Base-by-base conservation (phyloP, 1,140 invertebrate species). In the Adelges cooleyi region DNA sequence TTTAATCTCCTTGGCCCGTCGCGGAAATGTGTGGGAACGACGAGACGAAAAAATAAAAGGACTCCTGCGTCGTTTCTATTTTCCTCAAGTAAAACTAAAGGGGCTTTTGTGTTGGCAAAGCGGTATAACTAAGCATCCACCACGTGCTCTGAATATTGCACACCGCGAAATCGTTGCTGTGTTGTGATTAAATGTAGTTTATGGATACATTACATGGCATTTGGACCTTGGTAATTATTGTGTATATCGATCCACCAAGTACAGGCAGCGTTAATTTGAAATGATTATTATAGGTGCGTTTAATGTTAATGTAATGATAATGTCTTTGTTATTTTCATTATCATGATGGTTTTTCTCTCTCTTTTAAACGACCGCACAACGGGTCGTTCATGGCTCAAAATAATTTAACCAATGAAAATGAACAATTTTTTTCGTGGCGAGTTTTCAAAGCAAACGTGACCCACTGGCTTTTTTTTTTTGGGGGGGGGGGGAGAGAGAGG, bases 91-190 rank as follows among this genome's bases (percentile, higher is more conserved):
- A 48, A 40, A 48, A 62, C 40, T 62, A 40, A 11, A 33, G 29
- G 29, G 29, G 29, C 29, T 33, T 6, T 5, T 33, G 5, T 62
- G 13, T 25, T 29, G 17, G 29, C 56, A 48, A 44, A 62, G 25
- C n/a, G 25, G 11, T 6, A 33, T 33, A 6, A 33, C 29, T 11
- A 33, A 33, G 27, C 5, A 17, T 8, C 40, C 15, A 4, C 42
- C 42, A 62, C 56, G 56, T 62, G 56, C 56, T 62, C 56, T 62
- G 56, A 62, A 62, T 62, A 62, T 46, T 20, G 8, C 10, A n/a
- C 13, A 13, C 9, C 25, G 13, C 25, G 3, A 10, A 48, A 62
- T 62, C n/a, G n/a, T n/a, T n/a, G n/a, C n/a, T 42, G 40, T 62
- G 42, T 25, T 3, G 25, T 13, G 56, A 62, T 62, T 62, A 62